Base-by-base conservation (phyloP, 1,140 invertebrate species). In the Drosophila watanabei region DNA sequence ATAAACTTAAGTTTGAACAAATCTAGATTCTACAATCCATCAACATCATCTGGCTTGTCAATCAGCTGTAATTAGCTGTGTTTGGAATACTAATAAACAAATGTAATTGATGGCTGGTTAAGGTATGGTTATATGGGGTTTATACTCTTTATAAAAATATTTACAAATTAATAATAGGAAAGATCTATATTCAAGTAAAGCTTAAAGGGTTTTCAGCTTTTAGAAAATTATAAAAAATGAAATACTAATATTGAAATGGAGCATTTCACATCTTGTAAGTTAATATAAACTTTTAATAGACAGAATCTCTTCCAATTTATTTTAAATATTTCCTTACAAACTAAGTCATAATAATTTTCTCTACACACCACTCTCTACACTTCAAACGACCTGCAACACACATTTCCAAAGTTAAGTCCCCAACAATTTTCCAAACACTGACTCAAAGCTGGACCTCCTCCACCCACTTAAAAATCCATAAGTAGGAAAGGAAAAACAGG, bases 21-120 rank as follows among this genome's bases (percentile, higher is more conserved):
- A 52, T 72, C 66, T 35, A 37, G 30, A 54, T 37, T 43, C 24
- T n/a, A 46, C 48, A 69, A 68, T 54, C 48, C 16, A 56, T 46
- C 30, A 49, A 28, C 46, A 46, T 56, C 49, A 69, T 32, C 46
- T 60, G 30, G 33, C 52, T 51, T 72, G 54, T 71, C 68, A 73
- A 73, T 72, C 68, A 41, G 46, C 39, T 30, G 45, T 73, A 73
- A 73, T 60, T 73, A 51, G 45, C 28, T 39, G 37, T 28, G 62
- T 52, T 30, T 4, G 20, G 33, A 30, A 10, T 28, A 13, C 20
- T 20, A 37, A 32, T 48, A 32, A 35, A n/a, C 8, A 24, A 37
- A 10, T 20, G 16, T 20, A 33, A 68, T 41, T 39, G 8, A 6
- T 32, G 33, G 11, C 1, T 49, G 18, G 28, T 5, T 49, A 10